Percentiles rank a stretch among this genome's conserved stretches.
Conservation (phyloP, 2,888 invertebrate species). For the Caenorhabditis angaria region DNA sequence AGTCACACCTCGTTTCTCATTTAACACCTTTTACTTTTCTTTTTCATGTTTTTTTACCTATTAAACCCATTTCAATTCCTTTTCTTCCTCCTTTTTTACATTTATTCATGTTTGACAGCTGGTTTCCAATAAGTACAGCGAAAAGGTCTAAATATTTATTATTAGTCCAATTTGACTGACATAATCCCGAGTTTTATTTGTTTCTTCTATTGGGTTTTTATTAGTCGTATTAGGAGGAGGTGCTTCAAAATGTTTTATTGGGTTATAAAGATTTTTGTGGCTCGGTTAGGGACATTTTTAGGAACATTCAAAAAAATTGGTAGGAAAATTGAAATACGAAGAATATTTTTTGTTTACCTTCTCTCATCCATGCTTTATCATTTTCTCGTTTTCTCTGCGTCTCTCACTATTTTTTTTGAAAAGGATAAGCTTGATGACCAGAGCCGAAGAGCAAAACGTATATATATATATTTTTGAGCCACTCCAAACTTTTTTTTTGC, state of each 20-base stretch:
- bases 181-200: not conserved
- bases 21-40: not conserved
- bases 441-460: not conserved
- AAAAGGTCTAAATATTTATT: not conserved
- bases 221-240: not conserved
- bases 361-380: not conserved
- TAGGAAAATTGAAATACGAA: too few species aligned
- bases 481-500: not conserved
- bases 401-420: not conserved
- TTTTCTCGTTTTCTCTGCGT: not conserved
- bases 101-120: not conserved
- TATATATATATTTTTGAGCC: not conserved
- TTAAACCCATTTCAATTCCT: slow-evolving; percentile 9
- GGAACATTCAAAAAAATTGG: too few species aligned
- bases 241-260: not conserved
- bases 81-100: slow-evolving; percentile 1
- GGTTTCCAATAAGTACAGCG: not conserved
- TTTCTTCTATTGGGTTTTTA: not conserved
- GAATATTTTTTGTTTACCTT: too few species aligned
- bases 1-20: not conserved
- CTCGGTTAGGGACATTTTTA: too few species aligned
- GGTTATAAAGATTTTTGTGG: too few species aligned
- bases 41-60: slow-evolving; percentile 3
- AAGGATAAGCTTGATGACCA: not conserved
- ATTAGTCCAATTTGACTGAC: not conserved